Evolutionary conservation across 2,113 vertebrate species (phyloP).

Genomic region (Burhinus oedicnemus): DNA sequence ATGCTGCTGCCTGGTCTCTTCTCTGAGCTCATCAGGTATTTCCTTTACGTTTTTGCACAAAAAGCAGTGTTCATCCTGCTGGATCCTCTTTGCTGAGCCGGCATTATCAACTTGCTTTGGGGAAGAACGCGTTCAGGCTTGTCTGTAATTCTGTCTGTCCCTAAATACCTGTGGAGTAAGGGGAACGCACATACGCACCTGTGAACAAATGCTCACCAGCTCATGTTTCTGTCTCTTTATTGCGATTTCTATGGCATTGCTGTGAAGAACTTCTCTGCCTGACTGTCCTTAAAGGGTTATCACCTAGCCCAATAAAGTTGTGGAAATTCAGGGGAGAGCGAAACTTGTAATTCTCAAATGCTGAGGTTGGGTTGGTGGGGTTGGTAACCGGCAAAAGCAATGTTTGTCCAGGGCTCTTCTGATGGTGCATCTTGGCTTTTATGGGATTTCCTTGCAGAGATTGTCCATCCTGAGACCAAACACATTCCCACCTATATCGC

Average conservation of each 20-base stretch:
- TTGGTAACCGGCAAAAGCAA: not conserved
- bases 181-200: rapidly evolving
- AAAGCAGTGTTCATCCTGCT: not conserved
- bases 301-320: not conserved
- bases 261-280: not conserved
- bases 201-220: not conserved
- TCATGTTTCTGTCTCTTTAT: not conserved
- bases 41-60: not conserved
- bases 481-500: rapidly evolving
- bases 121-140: not conserved
- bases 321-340: not conserved
- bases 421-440: not conserved
- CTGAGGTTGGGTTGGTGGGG: not conserved
- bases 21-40: not conserved
- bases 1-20: not conserved
- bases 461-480: not conserved
- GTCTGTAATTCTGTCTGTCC: not conserved
- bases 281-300: not conserved
- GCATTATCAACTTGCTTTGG: not conserved
- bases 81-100: not conserved
- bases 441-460: not conserved
- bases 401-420: not conserved
- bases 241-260: not conserved
- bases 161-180: rapidly evolving
- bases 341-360: not conserved